Evolutionary conservation across 1,140 invertebrate genomes (phyloP).

Genomic region (Charaxes varanes): DNA sequence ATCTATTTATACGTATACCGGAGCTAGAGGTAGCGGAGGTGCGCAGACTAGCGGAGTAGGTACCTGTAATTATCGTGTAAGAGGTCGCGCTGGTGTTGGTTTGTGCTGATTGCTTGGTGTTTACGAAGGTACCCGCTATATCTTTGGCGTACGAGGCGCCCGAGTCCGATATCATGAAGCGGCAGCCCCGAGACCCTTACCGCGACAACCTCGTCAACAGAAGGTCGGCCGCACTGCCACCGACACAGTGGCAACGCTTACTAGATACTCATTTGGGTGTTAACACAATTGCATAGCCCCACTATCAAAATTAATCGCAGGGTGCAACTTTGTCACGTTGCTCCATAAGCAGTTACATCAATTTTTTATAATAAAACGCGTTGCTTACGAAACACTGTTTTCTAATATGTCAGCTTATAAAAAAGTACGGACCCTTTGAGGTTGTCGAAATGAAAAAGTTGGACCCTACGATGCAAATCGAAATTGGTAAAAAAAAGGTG

Average conservation of each 20-base stretch:
- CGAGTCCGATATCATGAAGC: slow-evolving; percentile 98
- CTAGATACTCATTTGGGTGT: slow-evolving; percentile 61
- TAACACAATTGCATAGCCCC: slow-evolving; percentile 45
- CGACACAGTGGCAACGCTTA: slow-evolving; percentile 40
- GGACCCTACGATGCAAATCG: slow-evolving; percentile 12
- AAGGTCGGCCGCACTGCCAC: slow-evolving; percentile 78
- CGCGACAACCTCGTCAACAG: slow-evolving; percentile 96
- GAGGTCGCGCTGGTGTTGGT: slow-evolving; percentile 42
- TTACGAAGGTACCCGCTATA: slow-evolving; percentile 92
- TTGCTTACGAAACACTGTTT: too few species aligned
- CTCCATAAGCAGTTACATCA: not conserved
- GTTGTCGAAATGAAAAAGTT: slow-evolving; percentile 15
- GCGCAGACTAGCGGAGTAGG: slow-evolving; percentile 31
- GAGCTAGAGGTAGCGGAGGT: slow-evolving; percentile 42
- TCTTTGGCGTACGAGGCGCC: slow-evolving; percentile 97
- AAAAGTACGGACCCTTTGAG: too few species aligned
- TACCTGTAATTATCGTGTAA: slow-evolving; percentile 32
- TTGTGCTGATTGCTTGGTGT: slow-evolving; percentile 70
- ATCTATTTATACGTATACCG: slow-evolving; percentile 30
- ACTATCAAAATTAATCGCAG: slow-evolving; percentile 30
- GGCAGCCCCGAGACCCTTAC: slow-evolving; percentile 93
- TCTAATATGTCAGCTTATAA: too few species aligned
- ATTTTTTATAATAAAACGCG: not conserved
- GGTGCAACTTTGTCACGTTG: slow-evolving; percentile 19
- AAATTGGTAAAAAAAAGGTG: slow-evolving; percentile 30